Evolutionary conservation across 1,140 invertebrate species (phyloP).

Genomic region (Harpegnathos saltator): DNA sequence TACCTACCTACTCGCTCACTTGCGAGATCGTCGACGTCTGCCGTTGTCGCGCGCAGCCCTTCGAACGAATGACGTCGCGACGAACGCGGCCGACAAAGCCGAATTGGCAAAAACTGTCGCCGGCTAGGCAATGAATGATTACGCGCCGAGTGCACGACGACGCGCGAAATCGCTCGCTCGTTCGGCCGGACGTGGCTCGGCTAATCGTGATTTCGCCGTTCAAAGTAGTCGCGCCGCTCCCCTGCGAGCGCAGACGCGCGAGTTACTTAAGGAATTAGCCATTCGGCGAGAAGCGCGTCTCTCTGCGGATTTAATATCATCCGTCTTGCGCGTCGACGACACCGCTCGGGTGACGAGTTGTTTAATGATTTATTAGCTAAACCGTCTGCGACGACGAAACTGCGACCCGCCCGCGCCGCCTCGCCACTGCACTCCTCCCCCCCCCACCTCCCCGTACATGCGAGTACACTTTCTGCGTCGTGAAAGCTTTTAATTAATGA

Average conservation of each 20-base stretch:
- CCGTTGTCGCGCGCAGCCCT: neutral
- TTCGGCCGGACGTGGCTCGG: neutral
- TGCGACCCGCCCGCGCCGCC: neutral
- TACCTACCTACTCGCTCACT: too few species aligned
- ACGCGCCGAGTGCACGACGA: neutral
- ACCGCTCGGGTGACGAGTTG: slow-evolving; percentile 36
- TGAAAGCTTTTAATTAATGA: slow-evolving; percentile 32
- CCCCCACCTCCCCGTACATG: too few species aligned
- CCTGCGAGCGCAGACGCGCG: slow-evolving; percentile 29
- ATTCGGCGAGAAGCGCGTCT: slow-evolving; percentile 40
- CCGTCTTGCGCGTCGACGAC: slow-evolving; percentile 45
- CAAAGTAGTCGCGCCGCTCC: slow-evolving; percentile 13
- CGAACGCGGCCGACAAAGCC: neutral
- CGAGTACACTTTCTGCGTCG: neutral
- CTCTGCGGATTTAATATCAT: slow-evolving; percentile 62
- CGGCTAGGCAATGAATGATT: slow-evolving; percentile 7
- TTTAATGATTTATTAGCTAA: slow-evolving; percentile 65
- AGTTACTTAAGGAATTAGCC: slow-evolving; percentile 50
- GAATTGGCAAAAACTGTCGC: slow-evolving; percentile 24
- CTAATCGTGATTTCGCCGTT: slow-evolving; percentile 37
- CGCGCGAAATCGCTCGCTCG: slow-evolving; percentile 22
- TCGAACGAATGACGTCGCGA: neutral
- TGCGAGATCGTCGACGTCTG: too few species aligned
- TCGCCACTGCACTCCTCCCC: neutral
- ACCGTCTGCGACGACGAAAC: slow-evolving; percentile 27